Percentiles rank a stretch among this genome's conserved stretches.
Evolutionary conservation across 2,888 invertebrate genomes (phyloP).

Genomic region (Cataglyphis rosenhaueri): DNA sequence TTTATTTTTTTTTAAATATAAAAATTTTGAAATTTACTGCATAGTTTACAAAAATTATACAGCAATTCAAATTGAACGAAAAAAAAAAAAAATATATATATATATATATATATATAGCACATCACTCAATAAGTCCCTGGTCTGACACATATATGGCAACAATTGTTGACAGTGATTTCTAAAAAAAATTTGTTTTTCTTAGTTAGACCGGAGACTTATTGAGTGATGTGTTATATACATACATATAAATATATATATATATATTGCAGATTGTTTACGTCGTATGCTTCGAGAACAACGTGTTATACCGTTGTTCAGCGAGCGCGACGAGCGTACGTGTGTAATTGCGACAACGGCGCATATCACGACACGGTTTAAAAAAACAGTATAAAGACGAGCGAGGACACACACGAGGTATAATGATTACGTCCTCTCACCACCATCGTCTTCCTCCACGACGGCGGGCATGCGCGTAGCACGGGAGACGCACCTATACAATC

Average conservation of each 20-base stretch:
- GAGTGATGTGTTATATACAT: no score
- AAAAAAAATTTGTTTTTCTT: no score
- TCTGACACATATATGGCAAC: no score
- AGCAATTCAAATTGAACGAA: background rate
- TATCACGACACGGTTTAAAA: conserved; percentile 32
- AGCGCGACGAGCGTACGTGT: conserved; percentile 26
- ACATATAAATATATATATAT: background rate
- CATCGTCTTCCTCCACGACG: conserved; percentile 29
- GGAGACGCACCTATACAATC: conserved; percentile 32
- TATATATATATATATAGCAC: no score
- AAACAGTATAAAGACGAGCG: conserved; percentile 44
- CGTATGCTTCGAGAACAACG: background rate
- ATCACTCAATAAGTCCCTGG: no score
- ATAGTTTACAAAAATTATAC: background rate
- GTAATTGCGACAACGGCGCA: conserved; percentile 35
- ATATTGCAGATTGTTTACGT: conserved; percentile 22
- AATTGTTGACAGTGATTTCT: no score
- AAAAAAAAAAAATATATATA: background rate
- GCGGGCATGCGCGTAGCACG: conserved; percentile 33
- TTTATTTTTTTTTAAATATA: background rate
- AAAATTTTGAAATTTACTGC: background rate
- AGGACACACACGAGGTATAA: conserved; percentile 33
- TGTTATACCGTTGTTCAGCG: conserved; percentile 25
- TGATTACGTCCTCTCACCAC: conserved; percentile 48
- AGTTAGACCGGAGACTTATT: no score